Base-by-base conservation (phyloP, 2,797 vertebrate species). In the Atherinosoma microstoma region DNA sequence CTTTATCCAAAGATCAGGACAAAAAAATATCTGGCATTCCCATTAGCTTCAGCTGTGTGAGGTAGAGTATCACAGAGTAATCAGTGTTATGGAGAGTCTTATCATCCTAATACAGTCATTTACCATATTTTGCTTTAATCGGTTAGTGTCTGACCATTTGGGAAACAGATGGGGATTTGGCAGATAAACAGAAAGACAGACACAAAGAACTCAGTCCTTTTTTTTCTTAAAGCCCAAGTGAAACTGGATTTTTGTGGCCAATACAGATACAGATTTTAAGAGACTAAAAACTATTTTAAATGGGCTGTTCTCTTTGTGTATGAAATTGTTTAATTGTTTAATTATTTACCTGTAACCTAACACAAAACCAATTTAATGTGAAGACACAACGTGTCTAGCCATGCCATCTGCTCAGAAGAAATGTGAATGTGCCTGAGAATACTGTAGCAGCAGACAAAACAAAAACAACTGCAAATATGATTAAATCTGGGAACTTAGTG, bases 41-140 rank as follows among this genome's bases (percentile, higher is more conserved):
- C 7, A 15, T 56, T 29, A 29, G 53, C 22, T 53, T 53, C 27
- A 56, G 27, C 27, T 57, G 16, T 57, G 16, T 32, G 3, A 16
- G 24, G 30, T 13, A n/a, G 18, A 57, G 24, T 9, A 18, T 57
- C 12, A 29, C 30, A 58, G 56, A 34, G 30, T 20, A 34, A 58
- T 58, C 47, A 51, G 47, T 51, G 20, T 51, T 51, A 22, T 24
- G 47, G 47, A 12, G 47, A 42, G 24, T 68, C 15, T 38, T 69
- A 18, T 29, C 34, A 4, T 6, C 27, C 8, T 30, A 63, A 34
- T 20, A 42, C 30, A 49, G 56, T 59, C 8, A 71, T 57, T 45
- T 22, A 47, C 38, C 36, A 27, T 57, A 38, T 63, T 62, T 63
- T 63, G 38, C 15, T 24, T 15, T 18, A 54, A 42, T 56, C 40